Conservation (phyloP, 2,797 vertebrate species). For the Bryconaethiops microstoma region DNA sequence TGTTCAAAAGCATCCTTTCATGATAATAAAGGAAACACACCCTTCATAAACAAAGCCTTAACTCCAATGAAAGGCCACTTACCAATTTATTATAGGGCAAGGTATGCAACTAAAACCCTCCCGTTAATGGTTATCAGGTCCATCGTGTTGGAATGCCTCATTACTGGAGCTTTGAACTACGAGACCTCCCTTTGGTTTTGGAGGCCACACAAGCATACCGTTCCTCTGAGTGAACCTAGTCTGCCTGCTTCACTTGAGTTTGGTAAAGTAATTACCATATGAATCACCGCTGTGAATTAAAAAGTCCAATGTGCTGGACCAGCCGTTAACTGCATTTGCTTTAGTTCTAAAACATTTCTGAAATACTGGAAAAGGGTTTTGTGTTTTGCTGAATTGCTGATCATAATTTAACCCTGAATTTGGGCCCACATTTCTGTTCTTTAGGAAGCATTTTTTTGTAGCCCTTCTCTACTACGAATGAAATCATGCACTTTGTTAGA, state of each 20-base stretch:
- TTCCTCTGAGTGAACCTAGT: constrained; percentile 38
- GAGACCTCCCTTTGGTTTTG: constrained; percentile 44
- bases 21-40: constrained; percentile 44
- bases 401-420: background rate
- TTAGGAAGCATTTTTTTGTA: too few species aligned
- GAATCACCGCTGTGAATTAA: constrained; percentile 46
- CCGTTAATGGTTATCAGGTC: constrained; percentile 51
- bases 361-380: background rate
- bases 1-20: constrained; percentile 45
- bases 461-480: too few species aligned
- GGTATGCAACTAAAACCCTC: constrained; percentile 38
- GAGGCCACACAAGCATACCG: constrained; percentile 47
- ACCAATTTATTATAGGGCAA: constrained; percentile 34
- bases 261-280: constrained; percentile 46
- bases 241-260: constrained; percentile 36
- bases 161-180: constrained; percentile 51
- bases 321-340: constrained; percentile 10
- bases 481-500: too few species aligned
- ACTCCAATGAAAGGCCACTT: constrained; percentile 40
- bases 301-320: constrained; percentile 1
- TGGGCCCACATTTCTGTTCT: background rate
- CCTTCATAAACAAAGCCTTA: constrained; percentile 54
- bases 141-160: constrained; percentile 54
- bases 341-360: background rate
- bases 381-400: constrained; percentile 6